Base-by-base conservation (phyloP, 2,888 invertebrate species). In the Synergus itoensis region DNA sequence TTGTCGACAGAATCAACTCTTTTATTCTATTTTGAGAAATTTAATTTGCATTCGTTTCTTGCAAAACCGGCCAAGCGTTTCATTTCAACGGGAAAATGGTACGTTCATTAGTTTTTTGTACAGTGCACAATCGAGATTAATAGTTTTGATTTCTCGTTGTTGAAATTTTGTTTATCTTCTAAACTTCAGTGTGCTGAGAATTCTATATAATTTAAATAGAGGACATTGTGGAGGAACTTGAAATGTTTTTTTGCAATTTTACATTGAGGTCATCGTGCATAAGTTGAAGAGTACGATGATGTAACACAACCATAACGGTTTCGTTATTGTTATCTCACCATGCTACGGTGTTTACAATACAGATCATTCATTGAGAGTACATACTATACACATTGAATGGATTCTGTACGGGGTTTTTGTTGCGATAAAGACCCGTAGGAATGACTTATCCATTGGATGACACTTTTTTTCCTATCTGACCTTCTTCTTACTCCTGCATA, bases 81-180 rank as follows among this genome's bases (percentile, higher is more conserved):
- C 21, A 60, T 21, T 60, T 60, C 60, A 60, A 21, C 60, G 21
- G 60, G 60, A 60, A 60, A 60, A 60, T 60, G 21, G 60, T 36
- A 36, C 36, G 36, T 21, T 60, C 18, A 21, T 60, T 18, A 18
- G 12, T 7, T 21, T 21, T 60, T 21, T 60, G 18, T 60, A 4
- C 21, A 21, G 21, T 60, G 60, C 60, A 60, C 21, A 60, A 21
- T 60, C 12, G 12, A 60, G 4, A 60, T 60, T 60, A 21, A 60
- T 4, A 60, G 60, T 21, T 1, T 21, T 9, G 12, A 60, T 60
- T 60, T 60, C 60, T 12, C 60, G 60, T 14, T 18, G 60, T 9
- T 60, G 12, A 21, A 21, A 60, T 60, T 11, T 60, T 60, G 21
- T 21, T 60, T 21, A 60, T 60, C 11, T 12, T 11, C 41, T 43